These are phyloP conservation scores for Pristionchus fissidentatus DNA, from an alignment of 2,888 invertebrate genomes.

Conservation along the genomic window DNA sequence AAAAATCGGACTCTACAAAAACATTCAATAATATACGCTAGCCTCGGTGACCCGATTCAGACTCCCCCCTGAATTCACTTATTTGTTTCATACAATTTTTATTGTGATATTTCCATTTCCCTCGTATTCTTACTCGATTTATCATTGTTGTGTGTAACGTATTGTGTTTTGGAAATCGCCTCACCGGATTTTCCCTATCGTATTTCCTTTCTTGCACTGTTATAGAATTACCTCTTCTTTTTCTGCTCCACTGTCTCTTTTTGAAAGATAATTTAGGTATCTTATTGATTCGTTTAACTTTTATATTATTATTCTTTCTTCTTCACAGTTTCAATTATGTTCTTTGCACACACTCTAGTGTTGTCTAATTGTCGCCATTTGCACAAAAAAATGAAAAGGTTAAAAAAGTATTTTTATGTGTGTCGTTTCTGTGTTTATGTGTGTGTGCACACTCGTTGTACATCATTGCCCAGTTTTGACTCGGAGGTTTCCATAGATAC, in stretches of 20 bases:
- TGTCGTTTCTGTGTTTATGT: no score
- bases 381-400: neutral
- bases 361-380: neutral
- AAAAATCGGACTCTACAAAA: neutral
- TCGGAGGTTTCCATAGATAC: constrained; percentile 22
- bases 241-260: neutral
- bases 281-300: constrained; percentile 26
- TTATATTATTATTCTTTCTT: neutral
- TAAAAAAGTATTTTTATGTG: neutral
- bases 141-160: constrained; percentile 6
- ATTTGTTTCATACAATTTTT: neutral
- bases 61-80: neutral
- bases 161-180: neutral
- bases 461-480: neutral
- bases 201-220: constrained; percentile 28
- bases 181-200: constrained; percentile 2
- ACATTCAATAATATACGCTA: neutral
- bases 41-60: constrained; percentile 5
- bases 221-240: no score
- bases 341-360: neutral
- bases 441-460: neutral
- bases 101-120: neutral
- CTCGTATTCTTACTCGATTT: neutral
- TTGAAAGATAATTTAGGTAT: constrained; percentile 14
- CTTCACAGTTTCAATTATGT: neutral